These are phyloP conservation scores for Melangyna quadrimaculata DNA, from an alignment of 2,888 invertebrate species.

Conservation along the genomic window DNA sequence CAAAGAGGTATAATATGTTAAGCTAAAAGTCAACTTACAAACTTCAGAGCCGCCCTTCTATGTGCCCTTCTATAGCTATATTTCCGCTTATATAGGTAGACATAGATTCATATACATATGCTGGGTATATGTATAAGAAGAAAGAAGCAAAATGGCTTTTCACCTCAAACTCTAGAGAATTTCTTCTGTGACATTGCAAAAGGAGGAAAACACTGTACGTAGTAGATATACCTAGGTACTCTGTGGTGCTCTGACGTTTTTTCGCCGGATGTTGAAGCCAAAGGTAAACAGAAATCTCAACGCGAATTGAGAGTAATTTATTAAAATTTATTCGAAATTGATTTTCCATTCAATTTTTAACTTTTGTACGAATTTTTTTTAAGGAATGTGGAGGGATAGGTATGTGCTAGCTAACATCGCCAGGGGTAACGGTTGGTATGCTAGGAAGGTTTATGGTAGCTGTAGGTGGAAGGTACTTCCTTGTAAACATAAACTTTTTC, in stretches of 20 bases:
- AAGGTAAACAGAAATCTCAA: conserved; percentile 70
- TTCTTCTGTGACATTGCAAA: conserved; percentile 43
- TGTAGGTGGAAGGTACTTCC: conserved; percentile 34
- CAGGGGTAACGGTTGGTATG: not conserved
- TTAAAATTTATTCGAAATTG: conserved; percentile 71
- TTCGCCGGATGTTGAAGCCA: conserved; percentile 12
- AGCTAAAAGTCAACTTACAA: conserved; percentile 55
- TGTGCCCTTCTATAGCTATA: not conserved
- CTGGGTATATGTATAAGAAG: not conserved
- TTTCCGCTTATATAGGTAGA: not conserved
- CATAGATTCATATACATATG: not conserved
- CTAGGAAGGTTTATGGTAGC: not conserved
- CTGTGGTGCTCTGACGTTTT: not conserved
- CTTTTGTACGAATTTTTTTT: not conserved
- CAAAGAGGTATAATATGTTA: not conserved
- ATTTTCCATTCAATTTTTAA: conserved; percentile 41
- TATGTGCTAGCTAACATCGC: not conserved
- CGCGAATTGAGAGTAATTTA: conserved; percentile 66
- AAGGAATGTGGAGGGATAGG: not conserved
- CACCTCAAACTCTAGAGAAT: conserved; percentile 19
- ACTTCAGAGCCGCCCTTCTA: conserved; percentile 20
- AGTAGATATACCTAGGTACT: no score
- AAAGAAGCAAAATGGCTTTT: conserved; percentile 33
- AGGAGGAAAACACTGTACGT: conserved; percentile 2
- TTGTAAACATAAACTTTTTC: conserved; percentile 50